A percentile compares a stretch with the other conserved stretches of the same genome.
These are phyloP conservation scores for Drosophila bocqueti DNA, from an alignment of 1,140 invertebrate species.

Conservation along the genomic window DNA sequence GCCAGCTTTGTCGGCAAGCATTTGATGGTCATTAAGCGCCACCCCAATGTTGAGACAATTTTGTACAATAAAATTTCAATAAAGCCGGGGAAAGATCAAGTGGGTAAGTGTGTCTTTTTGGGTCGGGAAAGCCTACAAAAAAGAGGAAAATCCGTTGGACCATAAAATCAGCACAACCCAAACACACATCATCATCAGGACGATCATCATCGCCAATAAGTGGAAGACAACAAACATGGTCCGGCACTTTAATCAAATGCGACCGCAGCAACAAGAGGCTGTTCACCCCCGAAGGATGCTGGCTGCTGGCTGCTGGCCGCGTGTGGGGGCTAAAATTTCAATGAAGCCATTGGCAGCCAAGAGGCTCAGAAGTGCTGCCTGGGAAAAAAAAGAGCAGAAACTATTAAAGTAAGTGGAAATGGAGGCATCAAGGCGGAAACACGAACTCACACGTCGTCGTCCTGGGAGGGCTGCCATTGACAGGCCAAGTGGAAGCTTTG, in stretches of 20 bases:
- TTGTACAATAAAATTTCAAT: conserved; percentile 71
- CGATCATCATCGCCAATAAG: conserved; percentile 30
- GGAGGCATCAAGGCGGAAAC: conserved; percentile 74
- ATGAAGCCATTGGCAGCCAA: conserved; percentile 59
- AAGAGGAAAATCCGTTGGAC: conserved; percentile 61
- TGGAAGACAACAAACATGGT: conserved; percentile 46
- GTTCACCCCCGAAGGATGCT: conserved; percentile 38
- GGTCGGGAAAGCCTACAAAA: conserved; percentile 15
- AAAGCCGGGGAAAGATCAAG: conserved; percentile 48
- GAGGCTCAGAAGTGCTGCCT: conserved; percentile 55
- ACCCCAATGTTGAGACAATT: conserved; percentile 38
- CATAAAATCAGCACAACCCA: conserved; percentile 61
- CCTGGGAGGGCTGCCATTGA: conserved; percentile 22
- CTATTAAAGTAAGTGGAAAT: conserved; percentile 82
- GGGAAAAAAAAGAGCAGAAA: conserved; percentile 63
- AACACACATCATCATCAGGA: conserved; percentile 31
- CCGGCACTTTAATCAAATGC: conserved; percentile 73
- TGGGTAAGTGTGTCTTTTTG: conserved; percentile 5
- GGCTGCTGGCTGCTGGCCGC: neutral
- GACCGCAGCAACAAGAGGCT: conserved; percentile 54
- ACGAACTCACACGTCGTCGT: conserved; percentile 36
- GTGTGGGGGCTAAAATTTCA: conserved; percentile 49
- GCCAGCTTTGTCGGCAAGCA: conserved; percentile 52
- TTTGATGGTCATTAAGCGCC: conserved; percentile 75
- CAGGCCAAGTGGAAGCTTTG: conserved; percentile 52